Conservation (phyloP, 2,888 invertebrate genomes). For the Plagiodera versicolora region DNA sequence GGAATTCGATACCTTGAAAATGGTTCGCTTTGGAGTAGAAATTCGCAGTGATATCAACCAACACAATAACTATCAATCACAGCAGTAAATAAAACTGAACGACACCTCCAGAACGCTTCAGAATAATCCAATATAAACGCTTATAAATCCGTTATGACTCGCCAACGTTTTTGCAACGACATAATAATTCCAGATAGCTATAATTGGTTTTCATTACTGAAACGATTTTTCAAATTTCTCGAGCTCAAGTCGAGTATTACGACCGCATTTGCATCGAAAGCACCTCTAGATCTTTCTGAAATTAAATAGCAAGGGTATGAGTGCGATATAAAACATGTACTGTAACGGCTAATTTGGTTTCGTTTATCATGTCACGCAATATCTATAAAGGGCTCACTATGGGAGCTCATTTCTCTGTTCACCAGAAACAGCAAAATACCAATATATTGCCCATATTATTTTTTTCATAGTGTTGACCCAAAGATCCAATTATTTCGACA, state of each 20-base stretch:
- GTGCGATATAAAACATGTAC: neutral
- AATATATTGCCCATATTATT: too few relatives aligned
- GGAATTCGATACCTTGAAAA: too few relatives aligned
- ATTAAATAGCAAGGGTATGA: neutral
- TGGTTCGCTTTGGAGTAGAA: too few relatives aligned
- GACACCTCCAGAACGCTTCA: neutral
- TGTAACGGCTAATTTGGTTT: neutral
- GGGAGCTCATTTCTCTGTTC: too few relatives aligned
- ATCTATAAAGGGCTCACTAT: neutral
- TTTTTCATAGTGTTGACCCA: too few relatives aligned
- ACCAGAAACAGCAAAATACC: too few relatives aligned
- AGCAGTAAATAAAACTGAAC: neutral
- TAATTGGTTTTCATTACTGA: neutral
- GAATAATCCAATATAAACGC: neutral
- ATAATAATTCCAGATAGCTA: neutral
- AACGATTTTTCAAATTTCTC: neutral
- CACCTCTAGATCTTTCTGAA: neutral
- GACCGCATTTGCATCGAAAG: neutral
- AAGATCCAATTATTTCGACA: too few relatives aligned
- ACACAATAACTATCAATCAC: neutral
- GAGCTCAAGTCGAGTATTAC: neutral
- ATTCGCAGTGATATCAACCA: neutral
- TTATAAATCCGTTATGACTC: neutral
- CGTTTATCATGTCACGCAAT: neutral
- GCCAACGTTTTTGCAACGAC: neutral